Evolutionary conservation across 2,113 vertebrate genomes (phyloP).

Genomic region (Microcebus jonahi): DNA sequence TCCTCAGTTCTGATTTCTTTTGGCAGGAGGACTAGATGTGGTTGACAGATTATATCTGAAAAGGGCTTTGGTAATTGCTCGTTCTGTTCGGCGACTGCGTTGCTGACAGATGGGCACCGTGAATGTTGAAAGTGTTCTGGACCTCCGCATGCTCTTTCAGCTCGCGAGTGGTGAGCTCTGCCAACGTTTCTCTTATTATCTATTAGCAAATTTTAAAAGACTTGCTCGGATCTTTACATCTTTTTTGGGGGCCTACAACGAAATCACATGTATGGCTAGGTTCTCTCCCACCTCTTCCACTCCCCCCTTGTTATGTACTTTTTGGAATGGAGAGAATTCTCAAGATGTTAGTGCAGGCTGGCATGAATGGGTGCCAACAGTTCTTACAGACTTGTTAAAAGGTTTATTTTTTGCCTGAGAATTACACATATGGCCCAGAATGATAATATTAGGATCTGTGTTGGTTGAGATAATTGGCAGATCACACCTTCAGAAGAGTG

Average conservation of each 20-base stretch:
- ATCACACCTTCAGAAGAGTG: slow-evolving; percentile 78
- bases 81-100: slow-evolving; percentile 78
- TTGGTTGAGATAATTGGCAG: slow-evolving; percentile 84
- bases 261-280: slow-evolving; percentile 25
- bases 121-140: slow-evolving; percentile 82
- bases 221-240: slow-evolving; percentile 63
- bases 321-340: slow-evolving; percentile 79
- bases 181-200: slow-evolving; percentile 79
- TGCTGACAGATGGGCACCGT: slow-evolving; percentile 87
- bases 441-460: slow-evolving; percentile 85
- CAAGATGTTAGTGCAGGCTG: slow-evolving; percentile 88
- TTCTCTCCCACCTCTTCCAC: slow-evolving; percentile 23
- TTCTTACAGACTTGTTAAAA: slow-evolving; percentile 86
- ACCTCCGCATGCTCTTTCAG: slow-evolving; percentile 76
- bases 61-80: slow-evolving; percentile 85
- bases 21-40: slow-evolving; percentile 79
- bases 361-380: slow-evolving; percentile 83
- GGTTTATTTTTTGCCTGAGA: slow-evolving; percentile 84
- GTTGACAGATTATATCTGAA: slow-evolving; percentile 85
- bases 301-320: slow-evolving; percentile 52
- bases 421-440: slow-evolving; percentile 85
- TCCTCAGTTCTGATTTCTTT: slow-evolving; percentile 75
- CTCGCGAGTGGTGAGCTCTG: slow-evolving; percentile 69
- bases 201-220: slow-evolving; percentile 75
- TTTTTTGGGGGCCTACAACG: slow-evolving; percentile 34